Conservation (phyloP, 37 sponge, comb jelly and placozoan species). For the Theonella swinhoei region DNA sequence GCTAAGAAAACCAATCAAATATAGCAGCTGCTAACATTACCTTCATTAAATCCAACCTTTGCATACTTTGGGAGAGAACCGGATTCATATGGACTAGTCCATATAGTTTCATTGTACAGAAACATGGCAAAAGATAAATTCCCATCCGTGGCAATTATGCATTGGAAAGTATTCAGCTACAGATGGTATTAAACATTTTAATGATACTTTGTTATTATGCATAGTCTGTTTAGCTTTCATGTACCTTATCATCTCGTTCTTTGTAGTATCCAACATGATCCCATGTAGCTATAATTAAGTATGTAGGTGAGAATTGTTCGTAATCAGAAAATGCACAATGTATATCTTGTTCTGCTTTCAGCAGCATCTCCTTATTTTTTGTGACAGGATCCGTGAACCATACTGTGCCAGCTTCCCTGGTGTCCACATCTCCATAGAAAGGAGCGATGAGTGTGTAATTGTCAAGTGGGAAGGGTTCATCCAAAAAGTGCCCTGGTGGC, state of each 20-base stretch:
- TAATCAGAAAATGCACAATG: background rate
- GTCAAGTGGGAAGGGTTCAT: constrained; percentile 6
- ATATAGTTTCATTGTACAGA: background rate
- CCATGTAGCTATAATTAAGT: background rate
- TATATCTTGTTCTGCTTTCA: background rate
- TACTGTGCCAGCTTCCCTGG: background rate
- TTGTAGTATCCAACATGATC: background rate
- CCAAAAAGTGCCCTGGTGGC: background rate
- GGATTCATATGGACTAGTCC: background rate
- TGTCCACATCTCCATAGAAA: background rate
- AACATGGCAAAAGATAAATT: no score
- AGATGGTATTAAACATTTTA: background rate
- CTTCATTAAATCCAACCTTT: constrained; percentile 1
- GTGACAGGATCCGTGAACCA: background rate
- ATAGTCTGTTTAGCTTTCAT: background rate
- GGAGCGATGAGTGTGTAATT: background rate
- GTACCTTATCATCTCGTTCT: background rate
- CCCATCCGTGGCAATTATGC: background rate
- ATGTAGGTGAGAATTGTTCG: background rate
- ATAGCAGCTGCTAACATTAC: constrained; percentile 7
- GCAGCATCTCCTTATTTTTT: background rate
- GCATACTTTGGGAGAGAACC: background rate
- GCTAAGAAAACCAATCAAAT: background rate
- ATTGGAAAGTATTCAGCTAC: background rate
- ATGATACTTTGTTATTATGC: background rate